phyloP scores from a whole-genome alignment of 1,140 invertebrate species.

The Lerema accius region DNA sequence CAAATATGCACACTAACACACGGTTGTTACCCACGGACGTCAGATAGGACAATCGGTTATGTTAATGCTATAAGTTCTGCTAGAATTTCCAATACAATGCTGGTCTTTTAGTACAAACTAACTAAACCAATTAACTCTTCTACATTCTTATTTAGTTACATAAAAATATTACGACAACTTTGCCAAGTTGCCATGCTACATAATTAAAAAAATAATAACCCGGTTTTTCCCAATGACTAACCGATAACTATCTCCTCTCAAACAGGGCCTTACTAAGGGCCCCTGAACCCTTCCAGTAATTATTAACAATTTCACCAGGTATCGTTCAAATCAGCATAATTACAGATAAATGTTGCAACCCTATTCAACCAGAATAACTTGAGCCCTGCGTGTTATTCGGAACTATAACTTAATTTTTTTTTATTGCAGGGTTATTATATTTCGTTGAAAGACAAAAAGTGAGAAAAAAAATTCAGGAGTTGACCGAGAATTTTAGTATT shows the following conservation, averaged over 20 bases:
- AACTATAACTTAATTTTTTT: background rate
- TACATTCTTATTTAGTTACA: too few species aligned
- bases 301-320: conserved; percentile 16
- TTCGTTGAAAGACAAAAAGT: background rate
- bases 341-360: conserved; percentile 14
- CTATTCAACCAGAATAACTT: conserved; percentile 2
- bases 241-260: conserved; percentile 13
- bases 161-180: too few species aligned
- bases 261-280: conserved; percentile 2
- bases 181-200: too few species aligned
- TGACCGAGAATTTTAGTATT: too few species aligned
- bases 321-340: conserved; percentile 23
- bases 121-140: too few species aligned
- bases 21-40: too few species aligned
- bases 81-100: too few species aligned
- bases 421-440: background rate
- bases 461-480: background rate
- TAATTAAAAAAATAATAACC: background rate
- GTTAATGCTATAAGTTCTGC: too few species aligned
- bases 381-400: background rate
- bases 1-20: too few species aligned
- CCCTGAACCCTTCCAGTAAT: conserved; percentile 10
- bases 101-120: too few species aligned
- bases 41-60: too few species aligned
- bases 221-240: conserved; percentile 21